phyloP scores from a whole-genome alignment of 2,888 invertebrate genomes.

The Pasiphila rectangulata region DNA sequence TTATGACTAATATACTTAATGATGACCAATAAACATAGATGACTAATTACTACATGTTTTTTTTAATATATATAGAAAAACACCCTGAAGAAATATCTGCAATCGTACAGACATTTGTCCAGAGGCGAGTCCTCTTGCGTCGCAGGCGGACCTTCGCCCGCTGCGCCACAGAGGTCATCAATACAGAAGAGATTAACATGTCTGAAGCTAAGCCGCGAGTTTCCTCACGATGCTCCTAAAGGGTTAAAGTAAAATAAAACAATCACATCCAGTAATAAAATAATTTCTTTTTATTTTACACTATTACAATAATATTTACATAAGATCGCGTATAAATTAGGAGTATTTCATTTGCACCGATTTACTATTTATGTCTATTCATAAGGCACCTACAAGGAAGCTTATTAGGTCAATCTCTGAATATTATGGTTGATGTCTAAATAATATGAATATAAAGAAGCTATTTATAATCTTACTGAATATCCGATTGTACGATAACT shows the following conservation, averaged over 20 bases:
- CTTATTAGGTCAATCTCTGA: slow-evolving; percentile 34
- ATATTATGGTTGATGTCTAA: slow-evolving; percentile 25
- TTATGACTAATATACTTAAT: no score
- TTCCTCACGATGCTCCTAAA: no score
- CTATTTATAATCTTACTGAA: slow-evolving; percentile 3
- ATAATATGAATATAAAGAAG: neutral
- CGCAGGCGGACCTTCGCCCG: no score
- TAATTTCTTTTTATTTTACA: slow-evolving; percentile 75
- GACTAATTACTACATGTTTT: no score
- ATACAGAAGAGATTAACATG: no score
- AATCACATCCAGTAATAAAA: slow-evolving; percentile 66
- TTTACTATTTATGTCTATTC: slow-evolving; percentile 42
- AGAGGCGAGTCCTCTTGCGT: no score
- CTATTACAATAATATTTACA: slow-evolving; percentile 67
- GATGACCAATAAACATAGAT: no score
- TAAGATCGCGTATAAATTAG: slow-evolving; percentile 62
- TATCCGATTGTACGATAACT: slow-evolving; percentile 3
- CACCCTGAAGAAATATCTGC: no score
- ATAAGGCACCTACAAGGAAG: slow-evolving; percentile 69
- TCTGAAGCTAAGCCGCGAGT: no score
- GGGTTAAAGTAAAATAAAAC: slow-evolving; percentile 35
- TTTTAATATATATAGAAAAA: no score
- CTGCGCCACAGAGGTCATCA: no score
- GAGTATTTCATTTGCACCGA: slow-evolving; percentile 76
- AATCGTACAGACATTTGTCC: no score